phyloP scores from a whole-genome alignment of 2,797 vertebrate species.

The Sebastes melanostomus region DNA sequence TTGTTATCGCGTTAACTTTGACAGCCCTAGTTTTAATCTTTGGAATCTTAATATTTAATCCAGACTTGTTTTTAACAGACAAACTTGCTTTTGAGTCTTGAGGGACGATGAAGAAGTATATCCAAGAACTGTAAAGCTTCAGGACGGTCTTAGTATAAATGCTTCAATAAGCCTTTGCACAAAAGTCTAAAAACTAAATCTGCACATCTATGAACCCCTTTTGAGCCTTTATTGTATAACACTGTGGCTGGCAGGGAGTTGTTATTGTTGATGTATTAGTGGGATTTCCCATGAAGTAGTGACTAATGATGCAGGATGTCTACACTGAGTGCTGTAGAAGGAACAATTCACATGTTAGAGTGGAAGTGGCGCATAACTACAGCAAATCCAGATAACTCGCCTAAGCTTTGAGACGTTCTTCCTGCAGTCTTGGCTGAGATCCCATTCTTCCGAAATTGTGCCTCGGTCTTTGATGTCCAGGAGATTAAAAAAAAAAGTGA shows the following conservation, averaged over 20 bases:
- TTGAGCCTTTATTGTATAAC: neutral
- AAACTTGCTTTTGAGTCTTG: too few relatives aligned
- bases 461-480: conserved; percentile 59
- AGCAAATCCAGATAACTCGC: conserved; percentile 51
- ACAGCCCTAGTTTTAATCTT: too few relatives aligned
- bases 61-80: too few relatives aligned
- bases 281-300: conserved; percentile 56
- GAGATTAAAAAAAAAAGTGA: conserved; percentile 50
- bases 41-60: too few relatives aligned
- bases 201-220: neutral
- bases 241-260: neutral
- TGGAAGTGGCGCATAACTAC: conserved; percentile 46
- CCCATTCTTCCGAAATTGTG: conserved; percentile 32
- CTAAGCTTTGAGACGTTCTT: conserved; percentile 46
- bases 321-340: neutral
- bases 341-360: conserved; percentile 25
- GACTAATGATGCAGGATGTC: conserved; percentile 33
- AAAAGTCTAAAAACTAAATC: neutral
- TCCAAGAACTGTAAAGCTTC: too few relatives aligned
- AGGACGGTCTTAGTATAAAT: neutral
- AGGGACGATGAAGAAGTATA: too few relatives aligned
- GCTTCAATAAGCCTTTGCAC: neutral
- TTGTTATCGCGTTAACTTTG: too few relatives aligned
- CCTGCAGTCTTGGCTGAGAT: conserved; percentile 44
- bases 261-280: conserved; percentile 18